Conservation (phyloP, 2,113 vertebrate genomes). For the Nerophis lumbriciformis region DNA sequence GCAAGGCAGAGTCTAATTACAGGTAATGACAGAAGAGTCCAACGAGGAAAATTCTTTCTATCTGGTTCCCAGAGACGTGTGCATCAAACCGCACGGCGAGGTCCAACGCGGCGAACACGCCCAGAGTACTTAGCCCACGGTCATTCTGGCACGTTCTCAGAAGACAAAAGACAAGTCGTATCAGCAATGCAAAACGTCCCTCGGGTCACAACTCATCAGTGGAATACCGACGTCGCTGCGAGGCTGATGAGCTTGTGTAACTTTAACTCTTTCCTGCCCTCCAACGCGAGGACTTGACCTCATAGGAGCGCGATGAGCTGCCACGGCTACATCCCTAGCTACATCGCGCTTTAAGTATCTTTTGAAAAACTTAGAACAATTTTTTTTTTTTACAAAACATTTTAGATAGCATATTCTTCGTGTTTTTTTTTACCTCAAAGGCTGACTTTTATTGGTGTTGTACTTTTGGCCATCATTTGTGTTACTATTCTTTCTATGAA, state of each 20-base stretch:
- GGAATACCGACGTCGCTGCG: not conserved
- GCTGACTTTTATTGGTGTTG: too few species aligned
- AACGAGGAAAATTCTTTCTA: not conserved
- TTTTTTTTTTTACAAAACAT: too few species aligned
- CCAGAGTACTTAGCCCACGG: conserved; percentile 7
- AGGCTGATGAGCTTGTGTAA: conserved; percentile 1
- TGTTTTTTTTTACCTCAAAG: too few species aligned
- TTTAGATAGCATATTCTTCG: too few species aligned
- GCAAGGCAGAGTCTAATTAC: not conserved
- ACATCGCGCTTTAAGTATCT: too few species aligned
- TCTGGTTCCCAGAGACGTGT: not conserved
- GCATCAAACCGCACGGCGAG: not conserved
- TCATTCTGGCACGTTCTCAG: conserved; percentile 6
- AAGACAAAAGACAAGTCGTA: conserved; percentile 8
- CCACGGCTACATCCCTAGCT: too few species aligned
- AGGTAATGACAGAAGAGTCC: not conserved
- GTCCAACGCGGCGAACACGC: not conserved
- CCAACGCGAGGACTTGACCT: not conserved
- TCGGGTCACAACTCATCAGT: conserved; percentile 5
- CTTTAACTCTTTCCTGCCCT: not conserved
- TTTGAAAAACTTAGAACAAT: too few species aligned
- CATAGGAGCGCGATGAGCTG: too few species aligned
- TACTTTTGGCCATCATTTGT: too few species aligned
- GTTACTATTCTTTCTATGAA: too few species aligned
- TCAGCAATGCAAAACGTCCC: conserved; percentile 8